Percentiles rank a stretch among this genome's conserved stretches.
These are phyloP conservation scores for Anas acuta DNA, from an alignment of 2,797 vertebrate genomes.

Conservation along the genomic window DNA sequence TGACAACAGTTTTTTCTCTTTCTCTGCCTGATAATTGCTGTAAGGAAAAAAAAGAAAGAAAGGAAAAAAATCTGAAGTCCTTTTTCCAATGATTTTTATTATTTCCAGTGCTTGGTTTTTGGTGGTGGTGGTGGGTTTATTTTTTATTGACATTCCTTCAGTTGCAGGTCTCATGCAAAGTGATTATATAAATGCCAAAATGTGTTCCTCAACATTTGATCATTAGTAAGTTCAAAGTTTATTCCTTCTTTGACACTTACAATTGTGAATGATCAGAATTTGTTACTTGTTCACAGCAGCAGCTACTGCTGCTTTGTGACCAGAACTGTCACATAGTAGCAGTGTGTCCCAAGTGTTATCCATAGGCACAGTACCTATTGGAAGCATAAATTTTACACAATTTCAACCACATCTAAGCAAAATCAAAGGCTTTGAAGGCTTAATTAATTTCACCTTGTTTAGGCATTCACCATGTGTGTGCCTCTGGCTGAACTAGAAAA, in stretches of 20 bases:
- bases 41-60: background rate
- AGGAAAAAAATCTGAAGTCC: accelerated
- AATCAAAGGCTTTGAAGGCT: background rate
- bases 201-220: background rate
- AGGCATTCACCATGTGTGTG: background rate
- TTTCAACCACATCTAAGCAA: background rate
- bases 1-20: background rate
- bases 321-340: background rate
- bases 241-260: background rate
- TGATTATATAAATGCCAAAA: background rate
- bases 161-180: background rate
- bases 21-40: background rate
- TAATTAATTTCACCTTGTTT: background rate
- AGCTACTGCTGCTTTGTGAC: no score
- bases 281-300: background rate
- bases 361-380: background rate
- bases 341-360: background rate
- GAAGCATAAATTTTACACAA: background rate
- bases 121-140: background rate
- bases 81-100: background rate
- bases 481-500: background rate
- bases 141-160: background rate
- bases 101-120: no score
- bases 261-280: background rate
- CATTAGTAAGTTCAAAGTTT: background rate